Evolutionary conservation across 2,113 vertebrate species (phyloP).

Genomic region (Aphyosemion australe): DNA sequence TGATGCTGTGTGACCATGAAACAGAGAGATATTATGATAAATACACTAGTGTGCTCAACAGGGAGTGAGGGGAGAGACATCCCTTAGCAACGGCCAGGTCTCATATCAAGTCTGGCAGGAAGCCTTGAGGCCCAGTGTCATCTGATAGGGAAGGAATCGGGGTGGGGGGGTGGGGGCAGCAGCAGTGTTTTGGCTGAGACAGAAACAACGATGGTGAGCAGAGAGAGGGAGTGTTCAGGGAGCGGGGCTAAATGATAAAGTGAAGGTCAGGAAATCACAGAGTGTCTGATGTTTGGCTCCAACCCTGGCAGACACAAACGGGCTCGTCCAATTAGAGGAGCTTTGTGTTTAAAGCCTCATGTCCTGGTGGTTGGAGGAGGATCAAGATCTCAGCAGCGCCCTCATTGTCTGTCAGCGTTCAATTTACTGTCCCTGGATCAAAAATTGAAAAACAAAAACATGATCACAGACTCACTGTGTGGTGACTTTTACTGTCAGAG

Average conservation of each 20-base stretch:
- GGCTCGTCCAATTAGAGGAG: conserved; percentile 68
- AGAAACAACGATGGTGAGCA: conserved; percentile 21
- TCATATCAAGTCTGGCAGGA: conserved; percentile 69
- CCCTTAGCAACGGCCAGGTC: conserved; percentile 63
- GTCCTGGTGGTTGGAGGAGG: conserved; percentile 40
- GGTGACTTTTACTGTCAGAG: conserved; percentile 1
- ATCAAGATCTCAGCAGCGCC: conserved; percentile 46
- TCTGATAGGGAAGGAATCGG: conserved; percentile 63
- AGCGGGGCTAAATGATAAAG: conserved; percentile 50
- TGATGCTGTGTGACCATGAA: conserved; percentile 25
- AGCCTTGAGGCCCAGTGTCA: conserved; percentile 66
- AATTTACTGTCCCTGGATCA: conserved; percentile 7
- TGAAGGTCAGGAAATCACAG: conserved; percentile 52
- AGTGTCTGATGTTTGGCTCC: conserved; percentile 35
- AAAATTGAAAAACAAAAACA: conserved; percentile 13
- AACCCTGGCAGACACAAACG: conserved; percentile 29
- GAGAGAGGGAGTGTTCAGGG: conserved; percentile 33
- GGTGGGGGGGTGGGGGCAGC: conserved; percentile 27
- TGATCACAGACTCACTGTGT: background rate
- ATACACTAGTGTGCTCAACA: conserved; percentile 27
- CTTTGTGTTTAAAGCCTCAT: conserved; percentile 56
- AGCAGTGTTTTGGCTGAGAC: conserved; percentile 61
- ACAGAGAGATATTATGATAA: conserved; percentile 40
- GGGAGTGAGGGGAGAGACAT: conserved; percentile 38
- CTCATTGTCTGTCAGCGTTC: background rate